A percentile compares a stretch with the other conserved stretches of the same genome.
Evolutionary conservation across 2,888 invertebrate genomes (phyloP).

Genomic region (Andrena chrysosceles): DNA sequence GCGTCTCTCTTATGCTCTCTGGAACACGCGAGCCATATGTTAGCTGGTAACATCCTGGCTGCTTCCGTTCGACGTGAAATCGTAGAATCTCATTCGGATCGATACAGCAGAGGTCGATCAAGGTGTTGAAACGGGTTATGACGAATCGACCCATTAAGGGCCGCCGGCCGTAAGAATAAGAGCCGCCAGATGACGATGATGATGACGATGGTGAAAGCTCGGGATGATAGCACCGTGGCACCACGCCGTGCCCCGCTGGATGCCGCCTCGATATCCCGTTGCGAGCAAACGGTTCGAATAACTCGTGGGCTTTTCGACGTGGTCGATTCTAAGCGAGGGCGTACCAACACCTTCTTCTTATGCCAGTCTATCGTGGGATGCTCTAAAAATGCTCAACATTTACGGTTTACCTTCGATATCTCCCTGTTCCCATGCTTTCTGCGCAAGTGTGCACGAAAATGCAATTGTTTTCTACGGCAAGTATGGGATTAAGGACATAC

Average conservation of each 20-base stretch:
- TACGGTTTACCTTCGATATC: slow-evolving; percentile 3
- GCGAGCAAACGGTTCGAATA: slow-evolving; percentile 72
- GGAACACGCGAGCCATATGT: not conserved
- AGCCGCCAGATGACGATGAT: slow-evolving; percentile 77
- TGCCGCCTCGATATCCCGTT: slow-evolving; percentile 74
- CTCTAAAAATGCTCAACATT: slow-evolving; percentile 26
- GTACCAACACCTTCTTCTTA: slow-evolving; percentile 37
- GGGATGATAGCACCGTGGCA: slow-evolving; percentile 74
- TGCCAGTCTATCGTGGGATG: slow-evolving; percentile 41
- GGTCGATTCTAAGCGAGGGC: slow-evolving; percentile 55
- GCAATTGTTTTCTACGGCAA: not conserved
- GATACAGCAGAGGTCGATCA: slow-evolving; percentile 49
- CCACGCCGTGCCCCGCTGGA: slow-evolving; percentile 78
- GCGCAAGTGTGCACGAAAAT: slow-evolving; percentile 1
- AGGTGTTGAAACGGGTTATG: slow-evolving; percentile 73
- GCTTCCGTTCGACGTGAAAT: slow-evolving; percentile 15
- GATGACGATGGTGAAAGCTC: slow-evolving; percentile 76
- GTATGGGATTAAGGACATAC: not conserved
- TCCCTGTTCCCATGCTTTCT: not conserved
- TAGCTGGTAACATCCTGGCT: not conserved
- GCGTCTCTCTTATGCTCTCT: not conserved
- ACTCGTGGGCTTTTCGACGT: slow-evolving; percentile 68
- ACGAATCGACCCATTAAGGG: slow-evolving; percentile 72
- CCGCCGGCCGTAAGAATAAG: slow-evolving; percentile 66
- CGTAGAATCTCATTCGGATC: slow-evolving; percentile 15